Percentiles rank a stretch among this genome's conserved stretches.
Conservation (phyloP, 1,140 invertebrate genomes). For the Cydia pomonella region DNA sequence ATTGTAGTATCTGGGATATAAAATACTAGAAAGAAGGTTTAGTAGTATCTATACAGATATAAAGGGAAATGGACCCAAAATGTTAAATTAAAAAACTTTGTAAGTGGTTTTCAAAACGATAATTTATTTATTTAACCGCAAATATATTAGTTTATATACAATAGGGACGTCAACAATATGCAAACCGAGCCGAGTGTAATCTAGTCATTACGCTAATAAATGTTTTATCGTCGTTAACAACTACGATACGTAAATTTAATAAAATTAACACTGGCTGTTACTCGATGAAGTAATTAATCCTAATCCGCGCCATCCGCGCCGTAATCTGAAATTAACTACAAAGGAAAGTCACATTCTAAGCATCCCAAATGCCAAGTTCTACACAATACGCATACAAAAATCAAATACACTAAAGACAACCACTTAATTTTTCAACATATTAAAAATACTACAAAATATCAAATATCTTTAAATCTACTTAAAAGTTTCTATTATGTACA, state of each 20-base stretch:
- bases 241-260: slow-evolving; percentile 38
- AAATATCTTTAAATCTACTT: slow-evolving; percentile 68
- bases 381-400: slow-evolving; percentile 65
- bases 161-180: slow-evolving; percentile 77
- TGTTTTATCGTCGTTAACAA: slow-evolving; percentile 14
- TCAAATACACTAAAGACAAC: slow-evolving; percentile 59
- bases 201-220: slow-evolving; percentile 41
- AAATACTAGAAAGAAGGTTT: too few relatives aligned
- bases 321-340: slow-evolving; percentile 41
- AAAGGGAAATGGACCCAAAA: neutral
- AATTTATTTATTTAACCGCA: slow-evolving; percentile 79
- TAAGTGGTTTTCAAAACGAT: slow-evolving; percentile 70
- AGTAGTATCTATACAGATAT: neutral
- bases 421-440: slow-evolving; percentile 64
- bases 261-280: slow-evolving; percentile 48
- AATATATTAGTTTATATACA: slow-evolving; percentile 80
- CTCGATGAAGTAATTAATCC: slow-evolving; percentile 45
- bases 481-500: slow-evolving; percentile 70
- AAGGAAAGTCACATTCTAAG: slow-evolving; percentile 46
- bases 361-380: slow-evolving; percentile 56
- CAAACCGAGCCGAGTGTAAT: slow-evolving; percentile 64
- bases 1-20: too few relatives aligned
- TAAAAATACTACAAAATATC: slow-evolving; percentile 73
- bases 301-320: slow-evolving; percentile 37
- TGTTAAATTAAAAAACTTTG: slow-evolving; percentile 29